These are phyloP conservation scores for Misgurnus mizolepis DNA, from an alignment of 2,113 vertebrate genomes.

Conservation along the genomic window DNA sequence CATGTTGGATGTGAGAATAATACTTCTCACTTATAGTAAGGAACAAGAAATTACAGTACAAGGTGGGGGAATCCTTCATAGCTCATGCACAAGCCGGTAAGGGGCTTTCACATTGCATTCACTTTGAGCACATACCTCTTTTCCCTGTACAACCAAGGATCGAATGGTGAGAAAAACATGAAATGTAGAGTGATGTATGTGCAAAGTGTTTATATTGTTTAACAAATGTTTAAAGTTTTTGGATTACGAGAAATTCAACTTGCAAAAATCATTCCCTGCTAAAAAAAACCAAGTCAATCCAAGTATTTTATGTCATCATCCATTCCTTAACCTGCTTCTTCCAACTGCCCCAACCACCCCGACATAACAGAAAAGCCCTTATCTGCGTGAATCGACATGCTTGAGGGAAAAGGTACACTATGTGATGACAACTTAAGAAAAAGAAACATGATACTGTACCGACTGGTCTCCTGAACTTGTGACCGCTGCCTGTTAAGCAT, in stretches of 20 bases:
- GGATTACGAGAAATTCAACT: neutral
- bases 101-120: slow-evolving; percentile 80
- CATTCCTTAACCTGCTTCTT: slow-evolving; percentile 51
- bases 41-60: slow-evolving; percentile 61
- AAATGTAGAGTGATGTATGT: slow-evolving; percentile 72
- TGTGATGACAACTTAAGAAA: slow-evolving; percentile 77
- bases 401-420: slow-evolving; percentile 68
- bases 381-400: slow-evolving; percentile 76
- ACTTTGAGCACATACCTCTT: slow-evolving; percentile 97
- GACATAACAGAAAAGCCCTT: slow-evolving; percentile 62
- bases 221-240: slow-evolving; percentile 6
- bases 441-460: slow-evolving; percentile 83
- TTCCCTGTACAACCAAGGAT: slow-evolving; percentile 97
- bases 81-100: slow-evolving; percentile 91
- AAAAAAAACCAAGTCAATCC: too few species aligned
- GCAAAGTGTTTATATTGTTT: slow-evolving; percentile 58
- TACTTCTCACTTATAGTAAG: slow-evolving; percentile 48
- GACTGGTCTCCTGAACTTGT: slow-evolving; percentile 85
- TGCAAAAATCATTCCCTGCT: neutral
- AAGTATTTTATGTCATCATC: neutral
- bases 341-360: slow-evolving; percentile 55
- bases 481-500: slow-evolving; percentile 86
- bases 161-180: slow-evolving; percentile 92
- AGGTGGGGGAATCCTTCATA: slow-evolving; percentile 77
- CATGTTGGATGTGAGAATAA: slow-evolving; percentile 47